These are phyloP conservation scores for Xanthia togata DNA, from an alignment of 2,888 invertebrate species.

Conservation along the genomic window DNA sequence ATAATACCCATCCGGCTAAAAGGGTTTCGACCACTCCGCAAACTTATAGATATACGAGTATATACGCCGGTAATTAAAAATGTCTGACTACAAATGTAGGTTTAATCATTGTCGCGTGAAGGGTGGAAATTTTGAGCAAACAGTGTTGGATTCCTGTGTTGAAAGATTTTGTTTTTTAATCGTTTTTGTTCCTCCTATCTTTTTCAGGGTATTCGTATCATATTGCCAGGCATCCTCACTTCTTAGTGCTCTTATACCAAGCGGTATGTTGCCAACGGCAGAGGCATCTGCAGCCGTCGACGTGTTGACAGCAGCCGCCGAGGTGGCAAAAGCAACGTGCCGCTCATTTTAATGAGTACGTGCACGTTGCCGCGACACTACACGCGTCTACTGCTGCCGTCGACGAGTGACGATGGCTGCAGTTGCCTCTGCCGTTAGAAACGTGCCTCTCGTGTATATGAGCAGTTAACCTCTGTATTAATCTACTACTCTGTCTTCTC, in stretches of 20 bases:
- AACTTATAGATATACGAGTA: constrained; percentile 70
- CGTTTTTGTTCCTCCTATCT: not conserved
- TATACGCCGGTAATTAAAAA: constrained; percentile 83
- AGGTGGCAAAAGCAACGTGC: no score
- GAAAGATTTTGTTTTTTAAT: not conserved
- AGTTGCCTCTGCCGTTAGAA: no score
- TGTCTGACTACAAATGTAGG: constrained; percentile 72
- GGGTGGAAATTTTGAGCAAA: constrained; percentile 26
- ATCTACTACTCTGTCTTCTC: not conserved
- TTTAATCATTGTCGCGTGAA: constrained; percentile 45
- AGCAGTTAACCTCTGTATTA: not conserved
- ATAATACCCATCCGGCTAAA: constrained; percentile 89
- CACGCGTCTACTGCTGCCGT: no score
- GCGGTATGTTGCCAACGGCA: no score
- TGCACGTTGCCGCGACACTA: no score
- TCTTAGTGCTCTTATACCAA: no score
- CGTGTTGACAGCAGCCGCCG: no score
- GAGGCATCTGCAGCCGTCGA: no score
- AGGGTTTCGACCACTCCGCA: constrained; percentile 82
- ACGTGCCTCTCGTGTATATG: no score
- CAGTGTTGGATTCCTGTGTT: constrained; percentile 7
- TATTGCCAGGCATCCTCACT: not conserved
- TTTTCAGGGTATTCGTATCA: not conserved
- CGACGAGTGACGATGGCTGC: no score
- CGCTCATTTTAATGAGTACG: no score